Evolutionary conservation across 2,113 vertebrate genomes (phyloP).

Genomic region (Scytalopus superciliaris): DNA sequence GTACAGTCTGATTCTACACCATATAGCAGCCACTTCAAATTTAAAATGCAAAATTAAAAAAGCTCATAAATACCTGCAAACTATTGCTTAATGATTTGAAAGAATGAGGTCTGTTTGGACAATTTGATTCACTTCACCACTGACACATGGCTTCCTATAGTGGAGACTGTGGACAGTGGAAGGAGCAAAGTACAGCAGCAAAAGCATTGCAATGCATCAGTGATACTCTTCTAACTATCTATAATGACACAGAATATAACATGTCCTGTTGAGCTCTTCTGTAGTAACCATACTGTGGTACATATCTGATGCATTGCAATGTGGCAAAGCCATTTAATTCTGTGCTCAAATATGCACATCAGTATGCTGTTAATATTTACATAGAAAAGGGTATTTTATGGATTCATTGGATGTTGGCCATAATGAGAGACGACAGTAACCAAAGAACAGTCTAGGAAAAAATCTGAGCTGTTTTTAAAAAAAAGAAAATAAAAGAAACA

Average conservation of each 20-base stretch:
- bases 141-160: constrained; percentile 66
- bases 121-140: constrained; percentile 70
- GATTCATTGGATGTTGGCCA: constrained; percentile 54
- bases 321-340: constrained; percentile 37
- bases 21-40: constrained; percentile 64
- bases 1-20: constrained; percentile 68
- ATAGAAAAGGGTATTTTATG: constrained; percentile 63
- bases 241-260: constrained; percentile 65
- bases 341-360: constrained; percentile 71
- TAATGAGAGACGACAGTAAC: constrained; percentile 63
- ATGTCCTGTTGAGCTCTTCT: constrained; percentile 58
- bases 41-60: constrained; percentile 69
- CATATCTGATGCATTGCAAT: constrained; percentile 71
- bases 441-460: constrained; percentile 67
- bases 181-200: constrained; percentile 72
- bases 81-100: constrained; percentile 72
- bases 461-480: background rate
- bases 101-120: constrained; percentile 67
- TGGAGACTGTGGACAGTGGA: constrained; percentile 68
- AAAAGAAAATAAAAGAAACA: background rate
- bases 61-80: constrained; percentile 63
- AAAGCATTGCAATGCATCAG: constrained; percentile 78
- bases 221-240: constrained; percentile 68
- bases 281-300: constrained; percentile 71
- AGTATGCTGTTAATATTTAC: constrained; percentile 77